A percentile compares a stretch with the other conserved stretches of the same genome.
Conservation (phyloP, 2,113 vertebrate genomes). For the Chionomys nivalis region DNA sequence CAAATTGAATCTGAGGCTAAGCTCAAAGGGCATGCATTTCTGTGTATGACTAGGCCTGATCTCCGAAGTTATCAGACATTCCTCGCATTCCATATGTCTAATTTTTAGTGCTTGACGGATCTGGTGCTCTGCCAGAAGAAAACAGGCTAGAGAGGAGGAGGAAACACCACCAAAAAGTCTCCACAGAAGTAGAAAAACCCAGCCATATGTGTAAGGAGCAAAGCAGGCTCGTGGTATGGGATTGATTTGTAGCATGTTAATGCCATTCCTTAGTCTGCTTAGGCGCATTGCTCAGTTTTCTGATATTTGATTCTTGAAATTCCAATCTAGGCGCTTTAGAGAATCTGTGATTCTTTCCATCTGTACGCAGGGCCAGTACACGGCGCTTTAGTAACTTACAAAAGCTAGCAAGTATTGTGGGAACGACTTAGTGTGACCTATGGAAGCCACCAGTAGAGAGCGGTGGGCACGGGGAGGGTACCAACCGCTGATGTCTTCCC, state of each 20-base stretch:
- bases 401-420: background rate
- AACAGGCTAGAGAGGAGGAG: conserved; percentile 68
- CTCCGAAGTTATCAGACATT: conserved; percentile 87
- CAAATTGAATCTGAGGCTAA: conserved; percentile 67
- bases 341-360: background rate
- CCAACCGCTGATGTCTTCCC: fast-evolving
- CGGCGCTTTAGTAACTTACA: background rate
- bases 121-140: conserved; percentile 70
- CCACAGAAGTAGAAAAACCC: background rate
- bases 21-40: conserved; percentile 85
- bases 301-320: conserved; percentile 62
- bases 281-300: conserved; percentile 16
- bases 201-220: conserved; percentile 2
- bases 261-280: background rate
- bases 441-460: background rate
- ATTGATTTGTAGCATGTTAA: conserved; percentile 37
- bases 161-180: conserved; percentile 5
- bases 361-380: background rate
- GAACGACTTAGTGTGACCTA: background rate
- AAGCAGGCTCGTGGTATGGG: conserved; percentile 4
- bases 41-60: conserved; percentile 84
- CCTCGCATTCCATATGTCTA: conserved; percentile 88
- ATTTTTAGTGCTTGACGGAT: conserved; percentile 82
- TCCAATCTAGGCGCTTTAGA: conserved; percentile 12
- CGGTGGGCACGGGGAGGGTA: background rate